A percentile compares a stretch with the other conserved stretches of the same genome.
Conservation (phyloP, 2,888 invertebrate genomes). For the Trissolcus japonicus region DNA sequence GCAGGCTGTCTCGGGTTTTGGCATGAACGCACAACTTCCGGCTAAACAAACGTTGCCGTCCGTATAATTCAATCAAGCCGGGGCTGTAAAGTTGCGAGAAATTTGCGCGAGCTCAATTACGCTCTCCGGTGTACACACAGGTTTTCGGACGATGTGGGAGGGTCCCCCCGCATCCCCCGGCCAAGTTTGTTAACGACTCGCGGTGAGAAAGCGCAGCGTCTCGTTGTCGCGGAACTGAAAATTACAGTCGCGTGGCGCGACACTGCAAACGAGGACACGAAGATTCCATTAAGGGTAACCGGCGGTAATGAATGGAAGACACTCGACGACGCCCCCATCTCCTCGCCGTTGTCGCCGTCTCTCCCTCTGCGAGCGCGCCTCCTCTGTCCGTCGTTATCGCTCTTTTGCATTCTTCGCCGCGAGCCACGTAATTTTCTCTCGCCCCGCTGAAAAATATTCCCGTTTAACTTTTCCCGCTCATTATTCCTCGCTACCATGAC, state of each 20-base stretch:
- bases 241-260: slow-evolving; percentile 65
- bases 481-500: slow-evolving; percentile 73
- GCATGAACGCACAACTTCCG: not conserved
- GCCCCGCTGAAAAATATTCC: slow-evolving; percentile 71
- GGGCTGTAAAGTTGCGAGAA: too few species aligned
- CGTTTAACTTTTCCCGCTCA: slow-evolving; percentile 74
- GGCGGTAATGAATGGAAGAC: slow-evolving; percentile 74
- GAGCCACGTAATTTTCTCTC: slow-evolving; percentile 69
- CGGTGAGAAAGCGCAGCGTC: slow-evolving; percentile 62
- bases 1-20: slow-evolving; percentile 22
- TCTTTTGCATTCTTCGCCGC: slow-evolving; percentile 59
- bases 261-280: slow-evolving; percentile 72
- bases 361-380: slow-evolving; percentile 32
- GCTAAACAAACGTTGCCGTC: slow-evolving; percentile 28
- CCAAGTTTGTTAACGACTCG: slow-evolving; percentile 29
- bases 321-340: slow-evolving; percentile 61
- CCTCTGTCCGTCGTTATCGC: slow-evolving; percentile 54
- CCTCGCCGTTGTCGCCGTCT: slow-evolving; percentile 54
- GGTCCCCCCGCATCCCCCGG: not conserved
- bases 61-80: too few species aligned
- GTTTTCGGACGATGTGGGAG: too few species aligned
- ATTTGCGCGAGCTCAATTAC: too few species aligned
- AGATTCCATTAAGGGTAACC: slow-evolving; percentile 74
- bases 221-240: slow-evolving; percentile 69
- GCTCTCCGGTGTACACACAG: too few species aligned